Conservation (phyloP, 2,113 vertebrate genomes). For the Tragelaphus strepsiceros region DNA sequence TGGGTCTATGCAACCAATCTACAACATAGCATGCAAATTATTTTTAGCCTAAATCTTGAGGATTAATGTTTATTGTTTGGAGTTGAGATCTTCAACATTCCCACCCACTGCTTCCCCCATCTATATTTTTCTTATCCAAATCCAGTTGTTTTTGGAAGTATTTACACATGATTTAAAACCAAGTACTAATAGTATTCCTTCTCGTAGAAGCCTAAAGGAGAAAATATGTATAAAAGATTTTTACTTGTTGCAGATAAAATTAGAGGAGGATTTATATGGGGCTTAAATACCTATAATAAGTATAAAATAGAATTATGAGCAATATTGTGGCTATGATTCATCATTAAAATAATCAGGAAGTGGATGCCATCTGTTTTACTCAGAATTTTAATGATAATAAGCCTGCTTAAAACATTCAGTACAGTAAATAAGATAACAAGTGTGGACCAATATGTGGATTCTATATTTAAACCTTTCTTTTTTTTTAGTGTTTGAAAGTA, state of each 20-base stretch:
- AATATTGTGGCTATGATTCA: constrained; percentile 11
- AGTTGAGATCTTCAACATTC: neutral
- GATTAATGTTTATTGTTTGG: neutral
- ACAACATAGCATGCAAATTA: neutral
- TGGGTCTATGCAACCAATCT: neutral
- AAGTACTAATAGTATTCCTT: neutral
- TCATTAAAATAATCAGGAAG: neutral
- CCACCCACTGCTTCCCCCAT: neutral
- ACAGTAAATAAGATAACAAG: neutral
- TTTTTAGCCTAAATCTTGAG: neutral
- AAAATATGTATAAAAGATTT: neutral
- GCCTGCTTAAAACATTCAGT: neutral
- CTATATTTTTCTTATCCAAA: neutral
- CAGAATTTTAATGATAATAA: neutral
- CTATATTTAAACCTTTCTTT: neutral
- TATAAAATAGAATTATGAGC: neutral
- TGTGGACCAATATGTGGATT: neutral
- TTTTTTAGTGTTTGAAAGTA: constrained; percentile 9
- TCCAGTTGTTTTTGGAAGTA: neutral
- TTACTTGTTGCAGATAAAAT: neutral
- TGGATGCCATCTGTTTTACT: neutral
- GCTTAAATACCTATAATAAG: neutral
- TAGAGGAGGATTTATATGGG: neutral
- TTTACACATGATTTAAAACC: neutral
- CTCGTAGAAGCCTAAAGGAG: neutral